Percentiles rank a stretch among this genome's conserved stretches.
phyloP scores from a whole-genome alignment of 53 echinoderm and acorn worm genomes.

The Henricia sp. region DNA sequence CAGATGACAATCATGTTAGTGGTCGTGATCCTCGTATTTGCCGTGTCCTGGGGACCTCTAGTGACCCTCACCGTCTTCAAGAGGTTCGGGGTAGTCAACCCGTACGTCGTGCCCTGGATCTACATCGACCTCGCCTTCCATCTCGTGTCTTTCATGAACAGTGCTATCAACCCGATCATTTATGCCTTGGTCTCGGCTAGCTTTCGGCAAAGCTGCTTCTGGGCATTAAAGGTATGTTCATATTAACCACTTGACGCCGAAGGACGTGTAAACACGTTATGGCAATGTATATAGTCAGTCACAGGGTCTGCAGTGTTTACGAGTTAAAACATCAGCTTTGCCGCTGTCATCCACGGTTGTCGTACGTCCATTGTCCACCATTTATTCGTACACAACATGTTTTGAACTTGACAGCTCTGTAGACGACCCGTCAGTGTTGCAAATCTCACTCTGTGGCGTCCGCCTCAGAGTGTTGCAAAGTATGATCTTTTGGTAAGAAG shows the following conservation, averaged over 20 bases:
- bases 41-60: constrained; percentile 17
- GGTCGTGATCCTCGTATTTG: constrained; percentile 10
- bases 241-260: too few relatives aligned
- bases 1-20: constrained; percentile 38
- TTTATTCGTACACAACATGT: too few relatives aligned
- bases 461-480: too few relatives aligned
- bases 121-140: neutral
- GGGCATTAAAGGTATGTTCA: constrained; percentile 42
- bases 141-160: constrained; percentile 64
- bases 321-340: too few relatives aligned
- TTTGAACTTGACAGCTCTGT: too few relatives aligned
- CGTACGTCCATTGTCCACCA: too few relatives aligned
- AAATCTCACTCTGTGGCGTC: too few relatives aligned
- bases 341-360: too few relatives aligned
- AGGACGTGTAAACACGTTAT: too few relatives aligned
- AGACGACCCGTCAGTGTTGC: too few relatives aligned
- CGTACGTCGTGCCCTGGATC: neutral
- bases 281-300: neutral
- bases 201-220: constrained; percentile 51
- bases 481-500: too few relatives aligned
- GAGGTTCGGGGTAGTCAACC: neutral
- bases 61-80: neutral
- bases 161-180: constrained; percentile 66
- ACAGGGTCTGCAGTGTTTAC: neutral
- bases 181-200: constrained; percentile 72